Base-by-base conservation (phyloP, 92 coral and sea anemone species). In the Heteractis magnifica region DNA sequence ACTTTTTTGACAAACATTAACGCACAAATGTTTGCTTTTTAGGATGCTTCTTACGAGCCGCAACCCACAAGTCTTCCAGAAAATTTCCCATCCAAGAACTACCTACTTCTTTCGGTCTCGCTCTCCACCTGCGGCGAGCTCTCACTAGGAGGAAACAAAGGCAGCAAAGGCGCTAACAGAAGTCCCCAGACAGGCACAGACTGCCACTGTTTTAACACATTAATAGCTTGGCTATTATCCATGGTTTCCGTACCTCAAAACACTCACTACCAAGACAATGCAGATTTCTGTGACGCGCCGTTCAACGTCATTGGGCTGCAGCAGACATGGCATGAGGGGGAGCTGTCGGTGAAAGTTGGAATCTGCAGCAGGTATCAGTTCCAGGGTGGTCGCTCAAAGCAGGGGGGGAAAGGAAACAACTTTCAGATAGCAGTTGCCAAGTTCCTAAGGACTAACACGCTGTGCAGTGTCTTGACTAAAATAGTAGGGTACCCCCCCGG, bases 251-350 rank as follows among this genome's bases (percentile, higher is more conserved):
- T 88, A 44, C 88, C 85, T 74, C 86, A 81, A 79, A 81, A 70
- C 65, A 68, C 85, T 26, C 78, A 58, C 56, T 81, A 60, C 49
- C 74, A 56, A 56, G 92, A 93, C 84, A 82, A 70, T 68, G 91
- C 98, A 53, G 87, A 75, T 18, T 23, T 87, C 6, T 91, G 94
- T 50, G 89, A 82, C 12, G 90, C 88, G 50, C 99, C 99, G 0
- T 97, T 97, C 79, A 81, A 92, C 75, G 95, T 97, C 8, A 87
- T 90, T 51, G 98, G 98, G 62, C 86, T 97, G 75, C 98, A 94
- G 49, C 98, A 97, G 77, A 90, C 89, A 23, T 97, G 95, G 94
- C 97, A 94, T 59, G 95, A 97, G 65, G 99, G 98, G 1, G 92
- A 92, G 81, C 88, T 97, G 60, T 87, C 89, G 85, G 16, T 97